These are phyloP conservation scores for Elephantulus edwardii DNA, from an alignment of 2,113 vertebrate species.

Conservation along the genomic window DNA sequence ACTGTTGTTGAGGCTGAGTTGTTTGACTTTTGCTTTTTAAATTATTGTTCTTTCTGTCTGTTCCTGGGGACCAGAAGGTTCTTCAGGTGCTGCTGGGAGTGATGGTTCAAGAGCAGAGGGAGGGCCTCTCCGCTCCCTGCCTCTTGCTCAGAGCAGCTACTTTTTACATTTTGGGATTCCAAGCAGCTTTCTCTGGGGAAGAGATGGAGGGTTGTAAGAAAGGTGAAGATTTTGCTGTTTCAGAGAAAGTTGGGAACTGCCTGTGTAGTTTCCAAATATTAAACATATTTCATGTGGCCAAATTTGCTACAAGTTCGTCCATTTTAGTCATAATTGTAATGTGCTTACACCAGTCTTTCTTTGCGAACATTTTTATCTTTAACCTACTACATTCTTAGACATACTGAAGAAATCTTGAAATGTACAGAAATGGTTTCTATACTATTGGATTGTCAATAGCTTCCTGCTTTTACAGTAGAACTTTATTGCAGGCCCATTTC, in stretches of 20 bases:
- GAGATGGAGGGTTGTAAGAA: neutral
- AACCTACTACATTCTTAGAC: constrained; percentile 27
- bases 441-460: constrained; percentile 8
- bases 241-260: constrained; percentile 21
- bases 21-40: constrained; percentile 44
- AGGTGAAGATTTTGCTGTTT: constrained; percentile 45
- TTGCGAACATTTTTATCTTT: neutral
- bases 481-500: constrained; percentile 50
- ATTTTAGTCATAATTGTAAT: neutral
- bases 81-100: constrained; percentile 11
- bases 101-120: neutral
- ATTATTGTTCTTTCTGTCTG: constrained; percentile 35
- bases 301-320: constrained; percentile 61
- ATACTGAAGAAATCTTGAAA: constrained; percentile 38
- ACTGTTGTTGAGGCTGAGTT: constrained; percentile 33
- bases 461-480: constrained; percentile 65
- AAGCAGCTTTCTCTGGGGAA: neutral
- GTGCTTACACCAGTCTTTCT: neutral
- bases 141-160: neutral
- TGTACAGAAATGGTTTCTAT: neutral
- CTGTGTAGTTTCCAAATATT: constrained; percentile 36
- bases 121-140: neutral
- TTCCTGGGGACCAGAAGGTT: neutral
- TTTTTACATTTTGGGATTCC: constrained; percentile 17
- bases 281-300: constrained; percentile 67